A percentile compares a stretch with the other conserved stretches of the same genome.
Conservation (phyloP, 2,113 vertebrate species). For the Rissa tridactyla region DNA sequence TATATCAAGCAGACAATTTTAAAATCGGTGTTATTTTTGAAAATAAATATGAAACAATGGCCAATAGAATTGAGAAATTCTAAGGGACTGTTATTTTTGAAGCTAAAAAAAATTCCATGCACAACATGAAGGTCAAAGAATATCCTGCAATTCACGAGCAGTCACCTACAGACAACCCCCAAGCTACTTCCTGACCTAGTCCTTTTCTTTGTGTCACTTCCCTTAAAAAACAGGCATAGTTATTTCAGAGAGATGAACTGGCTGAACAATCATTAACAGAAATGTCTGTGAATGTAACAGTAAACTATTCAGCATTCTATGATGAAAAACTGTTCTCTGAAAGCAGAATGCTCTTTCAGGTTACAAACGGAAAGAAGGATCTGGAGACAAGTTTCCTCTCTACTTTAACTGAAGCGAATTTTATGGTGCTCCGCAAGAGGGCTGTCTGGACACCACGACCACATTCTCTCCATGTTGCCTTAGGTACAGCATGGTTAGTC, state of each 20-base stretch:
- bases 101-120: neutral
- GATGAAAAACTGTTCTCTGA: neutral
- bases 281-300: neutral
- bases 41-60: neutral
- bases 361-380: neutral
- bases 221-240: neutral
- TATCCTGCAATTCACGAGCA: slow-evolving; percentile 21
- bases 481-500: neutral
- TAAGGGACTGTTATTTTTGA: neutral
- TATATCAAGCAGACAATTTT: neutral
- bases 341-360: neutral
- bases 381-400: accelerated
- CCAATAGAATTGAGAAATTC: neutral
- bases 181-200: neutral
- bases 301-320: neutral
- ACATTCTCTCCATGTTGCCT: neutral
- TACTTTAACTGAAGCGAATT: neutral
- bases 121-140: neutral
- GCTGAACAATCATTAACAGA: neutral
- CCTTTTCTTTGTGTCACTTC: neutral
- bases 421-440: neutral
- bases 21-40: neutral
- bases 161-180: neutral
- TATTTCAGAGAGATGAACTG: neutral
- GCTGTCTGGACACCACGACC: neutral